Evolutionary conservation across 2,888 invertebrate genomes (phyloP).

Genomic region (Stegophylla sp.): DNA sequence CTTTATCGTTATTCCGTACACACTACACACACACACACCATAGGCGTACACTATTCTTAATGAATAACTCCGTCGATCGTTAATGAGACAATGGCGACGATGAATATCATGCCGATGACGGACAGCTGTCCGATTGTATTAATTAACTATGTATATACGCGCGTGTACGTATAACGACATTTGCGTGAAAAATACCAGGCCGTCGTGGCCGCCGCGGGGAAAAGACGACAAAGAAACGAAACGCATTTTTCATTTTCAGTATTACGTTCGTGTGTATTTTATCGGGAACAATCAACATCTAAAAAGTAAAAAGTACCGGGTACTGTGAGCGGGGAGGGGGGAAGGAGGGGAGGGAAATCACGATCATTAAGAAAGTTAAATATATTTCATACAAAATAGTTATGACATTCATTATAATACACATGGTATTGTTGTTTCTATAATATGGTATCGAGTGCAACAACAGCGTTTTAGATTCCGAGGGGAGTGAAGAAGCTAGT

Average conservation of each 20-base stretch:
- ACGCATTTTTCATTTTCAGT: constrained; percentile 52
- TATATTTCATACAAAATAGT: constrained; percentile 50
- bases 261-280: constrained; percentile 30
- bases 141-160: constrained; percentile 54
- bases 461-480: no score
- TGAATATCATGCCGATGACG: constrained; percentile 53
- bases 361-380: constrained; percentile 52
- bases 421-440: constrained; percentile 36
- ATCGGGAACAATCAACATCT: constrained; percentile 51
- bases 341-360: constrained; percentile 36
- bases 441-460: neutral
- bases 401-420: constrained; percentile 39
- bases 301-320: constrained; percentile 49
- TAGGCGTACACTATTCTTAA: constrained; percentile 8
- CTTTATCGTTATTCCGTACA: no score
- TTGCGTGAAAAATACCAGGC: constrained; percentile 33
- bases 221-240: constrained; percentile 38
- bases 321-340: constrained; percentile 28
- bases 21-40: no score
- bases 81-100: constrained; percentile 55
- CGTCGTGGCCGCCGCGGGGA: no score
- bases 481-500: no score
- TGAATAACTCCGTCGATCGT: constrained; percentile 48
- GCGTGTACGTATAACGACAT: no score
- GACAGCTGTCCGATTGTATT: constrained; percentile 52